Evolutionary conservation across 1,140 invertebrate species (phyloP), one percentile per base, ranked within the genome.

Genomic region (Phthorimaea operculella): DNA sequence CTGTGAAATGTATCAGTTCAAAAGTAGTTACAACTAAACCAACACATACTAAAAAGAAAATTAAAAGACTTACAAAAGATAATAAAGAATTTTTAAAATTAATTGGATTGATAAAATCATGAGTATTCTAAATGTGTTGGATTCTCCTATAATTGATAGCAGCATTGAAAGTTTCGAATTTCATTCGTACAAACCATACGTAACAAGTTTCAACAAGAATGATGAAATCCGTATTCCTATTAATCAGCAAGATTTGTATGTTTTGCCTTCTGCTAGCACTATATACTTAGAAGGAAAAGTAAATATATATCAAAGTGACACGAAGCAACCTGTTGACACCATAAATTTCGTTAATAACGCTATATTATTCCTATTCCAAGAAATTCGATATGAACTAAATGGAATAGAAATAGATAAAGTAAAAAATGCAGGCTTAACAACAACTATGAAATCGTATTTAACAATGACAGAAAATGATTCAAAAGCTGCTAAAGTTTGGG

Each of bases 311-410:
- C 11, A 12, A 52, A 47, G 36, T 14, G 16, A 15, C 15, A n/a
- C 12, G 4, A 50, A 50, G 21, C 1, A 21, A 12, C 10, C 10
- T 11, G 17, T 12, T 11, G 11, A 21, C 28, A 28, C 7, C 36
- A 36, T 57, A 21, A 18, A 57, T 33, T 53, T 85, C 36, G 60
- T 65, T 11, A 84, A 82, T 63, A 86, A 83, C 63, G 66, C 61
- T n/a, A 59, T 80, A 7, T 60, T 72, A 21, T 73, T 73, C 68
- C 56, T 86, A 11, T 86, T 87, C 66, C 71, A 79, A 55, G 79
- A 85, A 60, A 80, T 85, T n/a, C 63, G 79, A 34, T 86, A 83
- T 62, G 78, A 85, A 68, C 6, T 87, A 4, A 82, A 82, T 62
- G 78, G 71, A 34, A 58, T 79, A 1, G 78, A 79, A 64, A 77